Percentiles rank a stretch among this genome's conserved stretches.
phyloP scores from a whole-genome alignment of 2,113 vertebrate genomes.

The Microcebus lehilahytsara region DNA sequence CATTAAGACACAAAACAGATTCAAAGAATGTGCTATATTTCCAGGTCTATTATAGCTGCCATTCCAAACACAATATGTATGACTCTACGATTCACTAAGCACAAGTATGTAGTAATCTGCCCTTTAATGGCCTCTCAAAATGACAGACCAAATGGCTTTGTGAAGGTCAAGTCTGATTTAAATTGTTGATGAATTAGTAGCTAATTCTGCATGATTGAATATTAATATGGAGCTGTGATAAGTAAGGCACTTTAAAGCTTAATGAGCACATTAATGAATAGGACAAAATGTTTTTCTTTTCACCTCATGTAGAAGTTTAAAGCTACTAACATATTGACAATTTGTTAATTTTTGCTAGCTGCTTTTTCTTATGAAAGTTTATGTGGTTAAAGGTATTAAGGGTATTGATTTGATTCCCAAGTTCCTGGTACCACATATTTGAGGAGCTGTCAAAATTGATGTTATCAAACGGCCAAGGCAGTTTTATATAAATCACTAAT shows the following conservation, averaged over 20 bases:
- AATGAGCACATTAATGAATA: slow-evolving; percentile 77
- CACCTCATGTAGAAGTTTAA: slow-evolving; percentile 63
- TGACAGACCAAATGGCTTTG: slow-evolving; percentile 77
- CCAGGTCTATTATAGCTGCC: slow-evolving; percentile 69
- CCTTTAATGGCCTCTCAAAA: slow-evolving; percentile 81
- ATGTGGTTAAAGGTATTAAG: slow-evolving; percentile 11
- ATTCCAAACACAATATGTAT: slow-evolving; percentile 73
- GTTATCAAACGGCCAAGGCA: slow-evolving; percentile 62
- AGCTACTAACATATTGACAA: slow-evolving; percentile 30
- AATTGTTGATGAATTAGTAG: slow-evolving; percentile 84
- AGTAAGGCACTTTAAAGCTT: slow-evolving; percentile 72
- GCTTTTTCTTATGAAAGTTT: slow-evolving; percentile 5
- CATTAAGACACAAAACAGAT: slow-evolving; percentile 71
- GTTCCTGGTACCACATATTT: slow-evolving; percentile 40
- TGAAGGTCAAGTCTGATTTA: slow-evolving; percentile 86
- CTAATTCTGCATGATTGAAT: slow-evolving; percentile 82
- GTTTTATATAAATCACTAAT: slow-evolving; percentile 76
- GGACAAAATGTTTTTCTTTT: slow-evolving; percentile 77
- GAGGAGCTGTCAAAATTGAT: slow-evolving; percentile 72
- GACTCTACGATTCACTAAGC: slow-evolving; percentile 69
- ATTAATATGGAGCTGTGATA: slow-evolving; percentile 73
- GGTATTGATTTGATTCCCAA: slow-evolving; percentile 5
- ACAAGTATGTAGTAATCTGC: slow-evolving; percentile 75
- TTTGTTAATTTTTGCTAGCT: slow-evolving; percentile 63
- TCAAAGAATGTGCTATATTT: slow-evolving; percentile 55